Evolutionary conservation across 2,113 vertebrate genomes (phyloP).

Genomic region (Mus pahari): DNA sequence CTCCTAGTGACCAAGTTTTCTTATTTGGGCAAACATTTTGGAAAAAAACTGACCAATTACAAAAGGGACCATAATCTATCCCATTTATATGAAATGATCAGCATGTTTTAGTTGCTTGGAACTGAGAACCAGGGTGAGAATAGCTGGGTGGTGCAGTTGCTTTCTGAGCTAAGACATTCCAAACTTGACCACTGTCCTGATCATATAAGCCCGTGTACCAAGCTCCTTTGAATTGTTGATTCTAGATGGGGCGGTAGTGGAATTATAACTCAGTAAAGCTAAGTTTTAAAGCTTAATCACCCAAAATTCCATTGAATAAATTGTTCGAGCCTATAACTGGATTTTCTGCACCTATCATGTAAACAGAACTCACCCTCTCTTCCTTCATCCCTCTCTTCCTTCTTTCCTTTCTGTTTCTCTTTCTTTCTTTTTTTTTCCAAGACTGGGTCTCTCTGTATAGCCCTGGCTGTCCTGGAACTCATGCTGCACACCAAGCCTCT

Average conservation of each 20-base stretch:
- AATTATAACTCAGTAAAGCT: neutral
- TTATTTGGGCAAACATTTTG: neutral
- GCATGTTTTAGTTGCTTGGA: neutral
- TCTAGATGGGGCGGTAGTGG: neutral
- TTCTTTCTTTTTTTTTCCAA: neutral
- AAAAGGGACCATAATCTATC: neutral
- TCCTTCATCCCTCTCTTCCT: accelerated
- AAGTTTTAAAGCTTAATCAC: neutral
- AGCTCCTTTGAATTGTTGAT: neutral
- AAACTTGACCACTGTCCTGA: neutral
- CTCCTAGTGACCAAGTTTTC: neutral
- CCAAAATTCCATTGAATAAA: conserved; percentile 37
- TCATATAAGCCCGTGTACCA: neutral
- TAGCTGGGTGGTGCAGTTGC: neutral
- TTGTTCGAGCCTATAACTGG: conserved; percentile 5
- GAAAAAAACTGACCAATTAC: neutral
- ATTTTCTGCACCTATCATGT: conserved; percentile 63
- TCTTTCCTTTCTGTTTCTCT: neutral
- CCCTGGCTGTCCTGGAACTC: neutral
- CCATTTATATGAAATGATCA: neutral
- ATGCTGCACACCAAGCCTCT: neutral
- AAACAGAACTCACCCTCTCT: neutral
- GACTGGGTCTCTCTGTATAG: neutral
- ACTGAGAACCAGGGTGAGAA: neutral
- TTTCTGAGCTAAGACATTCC: neutral